Conservation (phyloP, 2,888 invertebrate species). For the Nineta flava region DNA sequence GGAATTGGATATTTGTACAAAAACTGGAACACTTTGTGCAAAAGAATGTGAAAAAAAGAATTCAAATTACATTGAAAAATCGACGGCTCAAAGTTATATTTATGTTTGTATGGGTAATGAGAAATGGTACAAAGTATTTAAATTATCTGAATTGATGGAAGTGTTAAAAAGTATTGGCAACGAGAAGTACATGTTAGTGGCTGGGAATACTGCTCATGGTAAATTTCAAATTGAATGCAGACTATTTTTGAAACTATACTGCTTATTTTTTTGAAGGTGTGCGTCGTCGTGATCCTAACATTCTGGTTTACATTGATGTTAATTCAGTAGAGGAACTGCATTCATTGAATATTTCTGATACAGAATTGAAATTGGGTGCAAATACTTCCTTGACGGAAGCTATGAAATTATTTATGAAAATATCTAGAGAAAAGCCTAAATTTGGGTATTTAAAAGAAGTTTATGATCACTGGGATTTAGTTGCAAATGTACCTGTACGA, state of each 20-base stretch:
- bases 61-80: slow-evolving; percentile 15
- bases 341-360: slow-evolving; percentile 24
- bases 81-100: slow-evolving; percentile 14
- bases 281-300: slow-evolving; percentile 26
- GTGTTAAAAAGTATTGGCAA: slow-evolving; percentile 31
- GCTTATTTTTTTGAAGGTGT: slow-evolving; percentile 24
- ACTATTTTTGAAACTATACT: too few species aligned
- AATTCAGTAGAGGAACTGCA: slow-evolving; percentile 40
- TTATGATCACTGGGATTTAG: slow-evolving; percentile 45
- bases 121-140: slow-evolving; percentile 41
- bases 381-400: slow-evolving; percentile 38
- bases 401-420: slow-evolving; percentile 31
- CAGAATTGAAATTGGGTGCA: slow-evolving; percentile 37
- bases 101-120: slow-evolving; percentile 23
- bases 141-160: slow-evolving; percentile 38
- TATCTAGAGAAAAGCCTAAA: slow-evolving; percentile 27
- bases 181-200: slow-evolving; percentile 41
- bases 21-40: not conserved
- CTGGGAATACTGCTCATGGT: slow-evolving; percentile 66
- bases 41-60: not conserved
- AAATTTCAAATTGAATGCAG: slow-evolving; percentile 9
- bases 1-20: slow-evolving; percentile 16
- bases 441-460: slow-evolving; percentile 42
- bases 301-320: slow-evolving; percentile 46
- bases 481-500: slow-evolving; percentile 55